Percentiles rank a stretch among this genome's conserved stretches.
phyloP scores from a whole-genome alignment of 1,140 invertebrate species.

The Drosophila hydei region DNA sequence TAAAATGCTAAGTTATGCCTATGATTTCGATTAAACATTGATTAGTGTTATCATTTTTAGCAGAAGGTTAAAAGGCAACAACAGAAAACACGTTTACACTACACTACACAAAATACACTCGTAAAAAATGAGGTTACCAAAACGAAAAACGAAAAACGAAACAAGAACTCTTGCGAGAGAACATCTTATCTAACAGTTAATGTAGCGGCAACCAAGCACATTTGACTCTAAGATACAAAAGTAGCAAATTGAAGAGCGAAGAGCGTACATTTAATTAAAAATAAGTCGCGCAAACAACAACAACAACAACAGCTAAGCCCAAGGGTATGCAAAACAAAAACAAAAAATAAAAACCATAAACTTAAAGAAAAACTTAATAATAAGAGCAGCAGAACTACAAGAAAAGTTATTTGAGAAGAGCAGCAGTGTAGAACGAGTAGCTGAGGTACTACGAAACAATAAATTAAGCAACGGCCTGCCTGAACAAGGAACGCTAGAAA shows the following conservation, averaged over 20 bases:
- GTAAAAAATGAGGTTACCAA: slow-evolving; percentile 66
- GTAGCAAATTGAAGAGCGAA: slow-evolving; percentile 49
- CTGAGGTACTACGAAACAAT: slow-evolving; percentile 2
- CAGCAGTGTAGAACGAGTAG: slow-evolving; percentile 4
- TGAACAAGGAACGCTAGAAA: slow-evolving; percentile 5
- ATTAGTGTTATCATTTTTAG: slow-evolving; percentile 53
- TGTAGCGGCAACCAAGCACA: slow-evolving; percentile 56
- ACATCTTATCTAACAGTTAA: slow-evolving; percentile 31
- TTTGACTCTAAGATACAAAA: slow-evolving; percentile 47
- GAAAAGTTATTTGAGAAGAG: slow-evolving; percentile 4
- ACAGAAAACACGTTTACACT: slow-evolving; percentile 44
- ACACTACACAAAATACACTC: slow-evolving; percentile 36
- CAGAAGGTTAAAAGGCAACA: slow-evolving; percentile 68
- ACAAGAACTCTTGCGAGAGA: slow-evolving; percentile 29
- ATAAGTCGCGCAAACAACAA: slow-evolving; percentile 60
- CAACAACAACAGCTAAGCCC: slow-evolving; percentile 30
- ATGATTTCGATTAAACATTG: slow-evolving; percentile 51
- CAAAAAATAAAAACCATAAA: slow-evolving; percentile 5
- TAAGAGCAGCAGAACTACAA: slow-evolving; percentile 33
- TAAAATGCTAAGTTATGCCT: slow-evolving; percentile 66
- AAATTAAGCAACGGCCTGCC: slow-evolving; percentile 12
- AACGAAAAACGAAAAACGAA: slow-evolving; percentile 29
- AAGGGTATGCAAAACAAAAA: slow-evolving; percentile 24
- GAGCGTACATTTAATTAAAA: slow-evolving; percentile 54
- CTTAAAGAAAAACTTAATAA: slow-evolving; percentile 25